Conservation (phyloP, 2,113 vertebrate species). For the Lasiurus cinereus region DNA sequence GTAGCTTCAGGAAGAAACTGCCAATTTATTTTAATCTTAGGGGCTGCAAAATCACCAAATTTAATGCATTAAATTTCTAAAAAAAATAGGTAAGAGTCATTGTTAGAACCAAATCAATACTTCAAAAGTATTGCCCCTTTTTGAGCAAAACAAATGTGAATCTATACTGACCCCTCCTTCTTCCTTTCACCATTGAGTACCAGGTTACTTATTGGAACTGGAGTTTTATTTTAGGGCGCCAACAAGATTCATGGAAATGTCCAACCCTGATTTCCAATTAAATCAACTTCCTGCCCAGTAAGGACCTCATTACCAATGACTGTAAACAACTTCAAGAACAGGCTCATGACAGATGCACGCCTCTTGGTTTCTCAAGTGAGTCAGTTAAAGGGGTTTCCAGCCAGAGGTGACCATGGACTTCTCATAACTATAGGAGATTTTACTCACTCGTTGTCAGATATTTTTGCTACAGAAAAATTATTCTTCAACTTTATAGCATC, state of each 20-base stretch:
- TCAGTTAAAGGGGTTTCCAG: not conserved
- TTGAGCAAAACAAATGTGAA: not conserved
- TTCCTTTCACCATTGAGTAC: not conserved
- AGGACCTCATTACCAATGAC: not conserved
- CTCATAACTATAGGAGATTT: not conserved
- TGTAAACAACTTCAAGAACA: not conserved
- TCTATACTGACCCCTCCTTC: not conserved
- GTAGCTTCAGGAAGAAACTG: not conserved
- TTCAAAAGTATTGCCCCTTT: not conserved
- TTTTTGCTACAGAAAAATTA: not conserved
- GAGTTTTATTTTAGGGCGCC: not conserved
- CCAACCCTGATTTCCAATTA: not conserved
- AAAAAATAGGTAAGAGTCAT: not conserved
- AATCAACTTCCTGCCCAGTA: not conserved
- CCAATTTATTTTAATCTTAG: not conserved
- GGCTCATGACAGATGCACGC: not conserved
- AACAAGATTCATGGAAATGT: not conserved
- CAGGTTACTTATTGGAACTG: not conserved
- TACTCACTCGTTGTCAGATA: not conserved
- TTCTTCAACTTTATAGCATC: not conserved
- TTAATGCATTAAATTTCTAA: not conserved
- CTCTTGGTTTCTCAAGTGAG: not conserved
- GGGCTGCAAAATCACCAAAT: not conserved
- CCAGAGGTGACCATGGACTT: not conserved
- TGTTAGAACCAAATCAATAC: not conserved